Evolutionary conservation across 2,797 vertebrate species (phyloP), one percentile per base, ranked within the genome.

Genomic region (Ataeniobius toweri): DNA sequence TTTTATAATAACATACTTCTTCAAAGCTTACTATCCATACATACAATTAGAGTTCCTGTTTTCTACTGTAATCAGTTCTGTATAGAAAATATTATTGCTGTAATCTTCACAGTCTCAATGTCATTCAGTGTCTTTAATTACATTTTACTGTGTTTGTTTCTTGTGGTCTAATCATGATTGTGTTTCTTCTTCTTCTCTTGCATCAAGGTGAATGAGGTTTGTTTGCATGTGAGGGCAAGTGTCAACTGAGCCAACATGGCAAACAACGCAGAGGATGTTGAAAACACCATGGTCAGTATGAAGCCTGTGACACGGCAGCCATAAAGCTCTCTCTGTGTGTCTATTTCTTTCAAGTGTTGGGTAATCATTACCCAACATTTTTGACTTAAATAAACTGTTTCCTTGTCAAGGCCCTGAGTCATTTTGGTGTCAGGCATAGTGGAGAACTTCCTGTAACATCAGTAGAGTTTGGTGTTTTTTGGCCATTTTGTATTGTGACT

Each of bases 281-380:
- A 94, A 81, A 95, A 93, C 90, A 95, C 92, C 82, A 88, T 93
- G 94, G 96, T 96, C 44, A 92, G 94, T 93, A 59, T 72, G 41
- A 84, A 65, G 63, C 83, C 79, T 67, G 78, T 20, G 20, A 72
- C 10, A 48, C 78, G n/a, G 73, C 74, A 22, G 5, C 56, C 77
- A 46, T 69, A 5, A 1, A 13, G 28, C 58, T 59, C 56, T 59
- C 20, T 24, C 26, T 56, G 4, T 69, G 26, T 70, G 12, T 67
- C 41, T 69, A 24, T 61, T 6, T 55, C 36, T 0, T 36, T 72
- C 55, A 9, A 16, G 24, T 50, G 0, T 75, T 82, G 44, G 61
- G 28, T 72, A 84, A 85, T 78, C 48, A 78, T 88, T 84, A 73
- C 48, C 56, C 24, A 31, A 77, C 46, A 48, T 39, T 41, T 6